Conservation (phyloP, 2,888 invertebrate genomes). For the Limenitis camilla region DNA sequence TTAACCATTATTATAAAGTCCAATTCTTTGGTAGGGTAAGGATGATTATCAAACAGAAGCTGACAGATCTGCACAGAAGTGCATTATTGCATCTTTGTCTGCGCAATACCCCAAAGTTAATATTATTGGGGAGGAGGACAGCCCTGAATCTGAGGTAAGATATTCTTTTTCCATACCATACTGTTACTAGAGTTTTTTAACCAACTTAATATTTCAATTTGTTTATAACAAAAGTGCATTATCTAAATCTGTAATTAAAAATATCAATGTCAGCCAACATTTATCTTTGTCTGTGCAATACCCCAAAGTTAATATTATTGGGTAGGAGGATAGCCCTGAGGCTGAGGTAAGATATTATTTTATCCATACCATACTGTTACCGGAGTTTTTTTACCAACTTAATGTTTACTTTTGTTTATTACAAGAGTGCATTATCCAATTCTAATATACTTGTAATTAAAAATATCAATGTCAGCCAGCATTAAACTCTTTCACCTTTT, state of each 20-base stretch:
- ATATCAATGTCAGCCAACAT: neutral
- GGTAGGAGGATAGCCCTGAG: neutral
- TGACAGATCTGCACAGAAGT: slow-evolving; percentile 94
- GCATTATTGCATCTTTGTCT: slow-evolving; percentile 91
- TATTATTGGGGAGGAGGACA: neutral
- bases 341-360: too few species aligned
- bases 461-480: neutral
- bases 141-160: too few species aligned
- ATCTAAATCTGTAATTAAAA: neutral
- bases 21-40: slow-evolving; percentile 75
- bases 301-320: slow-evolving; percentile 65
- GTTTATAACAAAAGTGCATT: too few species aligned
- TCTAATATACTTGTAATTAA: neutral
- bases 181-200: too few species aligned
- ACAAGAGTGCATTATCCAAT: too few species aligned
- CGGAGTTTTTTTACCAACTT: slow-evolving; percentile 34
- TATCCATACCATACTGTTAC: too few species aligned
- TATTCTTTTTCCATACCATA: too few species aligned
- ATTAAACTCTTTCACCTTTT: neutral
- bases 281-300: slow-evolving; percentile 87
- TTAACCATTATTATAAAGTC: neutral
- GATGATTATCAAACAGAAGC: slow-evolving; percentile 99
- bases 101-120: slow-evolving; percentile 86
- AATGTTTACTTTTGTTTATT: too few species aligned
- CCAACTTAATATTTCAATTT: neutral